phyloP scores from a whole-genome alignment of 2,113 vertebrate genomes.

The Gobiocypris rarus region DNA sequence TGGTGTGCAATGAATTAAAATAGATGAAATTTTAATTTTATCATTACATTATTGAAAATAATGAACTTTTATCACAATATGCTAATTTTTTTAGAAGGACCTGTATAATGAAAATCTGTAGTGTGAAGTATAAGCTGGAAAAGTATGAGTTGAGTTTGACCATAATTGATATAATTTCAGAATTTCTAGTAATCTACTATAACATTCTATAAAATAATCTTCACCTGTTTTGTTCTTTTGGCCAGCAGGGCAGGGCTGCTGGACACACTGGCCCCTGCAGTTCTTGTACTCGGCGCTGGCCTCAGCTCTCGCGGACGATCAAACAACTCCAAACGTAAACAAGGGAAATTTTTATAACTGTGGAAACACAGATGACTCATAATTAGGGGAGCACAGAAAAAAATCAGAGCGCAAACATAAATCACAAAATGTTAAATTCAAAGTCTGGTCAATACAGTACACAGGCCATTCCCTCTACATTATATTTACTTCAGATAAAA shows the following conservation, averaged over 20 bases:
- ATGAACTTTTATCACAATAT: too few species aligned
- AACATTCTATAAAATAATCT: not conserved
- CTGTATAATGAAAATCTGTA: not conserved
- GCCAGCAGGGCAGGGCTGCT: constrained; percentile 94
- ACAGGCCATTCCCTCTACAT: too few species aligned
- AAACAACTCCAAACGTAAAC: constrained; percentile 86
- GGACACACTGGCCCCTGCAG: constrained; percentile 81
- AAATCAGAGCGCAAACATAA: not conserved
- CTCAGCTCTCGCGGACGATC: constrained; percentile 86
- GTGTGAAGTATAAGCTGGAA: not conserved
- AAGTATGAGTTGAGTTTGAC: not conserved
- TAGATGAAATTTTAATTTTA: too few species aligned
- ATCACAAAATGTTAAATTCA: not conserved
- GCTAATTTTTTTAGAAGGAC: too few species aligned
- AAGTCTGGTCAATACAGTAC: not conserved
- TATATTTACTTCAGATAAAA: too few species aligned
- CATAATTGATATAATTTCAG: not conserved
- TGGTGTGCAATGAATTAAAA: too few species aligned
- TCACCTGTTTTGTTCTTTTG: constrained; percentile 96
- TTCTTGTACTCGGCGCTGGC: constrained; percentile 81
- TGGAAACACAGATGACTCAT: constrained; percentile 40
- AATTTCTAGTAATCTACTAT: not conserved
- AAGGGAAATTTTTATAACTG: constrained; percentile 92
- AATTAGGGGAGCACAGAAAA: not conserved
- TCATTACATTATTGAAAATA: too few species aligned